A percentile compares a stretch with the other conserved stretches of the same genome.
Conservation (phyloP, 2,888 invertebrate species). For the Lithophane ornitopus region DNA sequence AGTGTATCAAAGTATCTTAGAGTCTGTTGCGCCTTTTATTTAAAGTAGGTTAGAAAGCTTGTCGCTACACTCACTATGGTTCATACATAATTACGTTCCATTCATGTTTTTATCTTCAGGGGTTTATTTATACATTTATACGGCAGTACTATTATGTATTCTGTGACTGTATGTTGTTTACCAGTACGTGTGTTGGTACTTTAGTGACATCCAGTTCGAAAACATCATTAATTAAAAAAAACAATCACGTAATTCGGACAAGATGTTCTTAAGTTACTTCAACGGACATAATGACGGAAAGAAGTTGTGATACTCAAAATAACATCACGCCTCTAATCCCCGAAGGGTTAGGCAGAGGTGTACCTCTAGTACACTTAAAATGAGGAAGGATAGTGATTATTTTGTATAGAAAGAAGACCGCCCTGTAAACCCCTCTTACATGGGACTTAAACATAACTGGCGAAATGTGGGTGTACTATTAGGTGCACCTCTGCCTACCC, state of each 20-base stretch:
- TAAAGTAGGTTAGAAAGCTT: not conserved
- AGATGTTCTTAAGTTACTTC: no score
- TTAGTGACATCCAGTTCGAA: not conserved
- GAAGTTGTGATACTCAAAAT: no score
- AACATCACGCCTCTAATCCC: no score
- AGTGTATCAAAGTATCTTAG: not conserved
- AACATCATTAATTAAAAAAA: not conserved
- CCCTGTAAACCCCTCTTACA: no score
- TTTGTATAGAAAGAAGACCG: no score
- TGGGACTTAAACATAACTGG: no score
- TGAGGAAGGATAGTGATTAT: no score
- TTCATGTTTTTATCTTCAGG: not conserved
- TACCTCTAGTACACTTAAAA: no score
- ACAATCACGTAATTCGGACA: slow-evolving; percentile 15
- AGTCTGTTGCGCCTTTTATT: not conserved
- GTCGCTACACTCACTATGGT: not conserved
- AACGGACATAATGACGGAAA: no score
- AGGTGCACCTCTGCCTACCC: no score
- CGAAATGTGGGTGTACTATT: no score
- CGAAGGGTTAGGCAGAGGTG: no score
- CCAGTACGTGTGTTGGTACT: not conserved
- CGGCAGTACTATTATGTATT: not conserved
- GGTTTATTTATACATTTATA: not conserved
- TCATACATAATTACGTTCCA: not conserved
- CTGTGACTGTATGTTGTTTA: not conserved